Percentiles rank a stretch among this genome's conserved stretches.
Conservation (phyloP, 1,140 invertebrate genomes). For the Pinna nobilis region DNA sequence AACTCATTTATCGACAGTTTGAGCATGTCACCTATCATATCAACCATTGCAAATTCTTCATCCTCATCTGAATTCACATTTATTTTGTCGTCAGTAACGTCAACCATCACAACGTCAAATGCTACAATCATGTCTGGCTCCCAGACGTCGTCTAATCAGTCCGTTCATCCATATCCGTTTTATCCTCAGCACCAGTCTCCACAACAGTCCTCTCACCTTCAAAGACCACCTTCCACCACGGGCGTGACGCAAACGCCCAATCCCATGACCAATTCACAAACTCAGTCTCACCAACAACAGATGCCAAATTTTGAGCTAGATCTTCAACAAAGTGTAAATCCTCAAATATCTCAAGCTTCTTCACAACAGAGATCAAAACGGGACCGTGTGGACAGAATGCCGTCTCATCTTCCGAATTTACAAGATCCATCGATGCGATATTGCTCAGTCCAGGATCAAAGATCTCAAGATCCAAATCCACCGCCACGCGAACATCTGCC, state of each 20-base stretch:
- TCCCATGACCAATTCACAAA: slow-evolving; percentile 7
- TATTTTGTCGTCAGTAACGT: slow-evolving; percentile 35
- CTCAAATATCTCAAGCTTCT: slow-evolving; percentile 30
- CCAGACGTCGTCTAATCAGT: slow-evolving; percentile 18
- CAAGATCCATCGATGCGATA: slow-evolving; percentile 13
- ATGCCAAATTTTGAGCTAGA: slow-evolving; percentile 42
- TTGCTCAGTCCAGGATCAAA: slow-evolving; percentile 29
- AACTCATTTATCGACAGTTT: slow-evolving; percentile 49
- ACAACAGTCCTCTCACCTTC: slow-evolving; percentile 25
- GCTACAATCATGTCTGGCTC: slow-evolving; percentile 18
- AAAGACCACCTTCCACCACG: slow-evolving; percentile 13
- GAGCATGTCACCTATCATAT: slow-evolving; percentile 38
- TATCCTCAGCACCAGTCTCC: slow-evolving; percentile 37
- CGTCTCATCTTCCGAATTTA: slow-evolving; percentile 2
- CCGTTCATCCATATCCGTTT: slow-evolving; percentile 26
- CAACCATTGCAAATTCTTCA: slow-evolving; percentile 45
- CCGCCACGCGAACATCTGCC: slow-evolving; percentile 37
- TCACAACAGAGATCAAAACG: slow-evolving; percentile 34
- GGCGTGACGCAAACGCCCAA: slow-evolving; percentile 1
- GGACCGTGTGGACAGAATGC: slow-evolving; percentile 25
- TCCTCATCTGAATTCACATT: slow-evolving; percentile 48
- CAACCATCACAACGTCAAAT: slow-evolving; percentile 39
- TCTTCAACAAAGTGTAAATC: slow-evolving; percentile 24
- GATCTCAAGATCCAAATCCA: slow-evolving; percentile 12
- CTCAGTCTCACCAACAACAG: slow-evolving; percentile 9